These are phyloP conservation scores for Ylistrum balloti DNA, from an alignment of 1,140 invertebrate species.

Conservation along the genomic window DNA sequence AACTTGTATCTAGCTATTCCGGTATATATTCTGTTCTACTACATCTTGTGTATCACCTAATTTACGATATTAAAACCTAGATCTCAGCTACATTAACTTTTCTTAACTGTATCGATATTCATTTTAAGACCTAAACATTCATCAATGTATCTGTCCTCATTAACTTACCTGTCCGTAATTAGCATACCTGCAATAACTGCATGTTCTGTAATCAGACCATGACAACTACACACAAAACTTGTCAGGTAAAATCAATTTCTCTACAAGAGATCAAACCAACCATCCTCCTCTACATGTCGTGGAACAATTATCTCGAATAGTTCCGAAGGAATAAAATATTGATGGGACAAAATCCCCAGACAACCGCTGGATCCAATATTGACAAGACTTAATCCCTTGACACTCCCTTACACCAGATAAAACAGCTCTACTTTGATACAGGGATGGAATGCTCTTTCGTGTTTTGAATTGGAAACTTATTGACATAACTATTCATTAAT, in stretches of 20 bases:
- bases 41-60: too few species aligned
- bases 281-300: background rate
- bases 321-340: background rate
- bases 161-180: constrained; percentile 5
- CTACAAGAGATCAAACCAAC: constrained; percentile 27
- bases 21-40: too few species aligned
- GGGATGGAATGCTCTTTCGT: background rate
- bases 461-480: background rate
- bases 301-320: background rate
- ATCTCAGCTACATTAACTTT: background rate
- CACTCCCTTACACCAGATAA: background rate
- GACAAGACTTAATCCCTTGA: background rate
- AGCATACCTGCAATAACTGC: background rate
- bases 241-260: background rate
- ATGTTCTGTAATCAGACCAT: background rate
- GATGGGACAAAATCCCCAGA: background rate
- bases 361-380: background rate
- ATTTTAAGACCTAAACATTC: background rate
- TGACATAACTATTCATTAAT: background rate
- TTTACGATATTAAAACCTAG: too few species aligned
- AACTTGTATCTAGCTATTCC: too few species aligned
- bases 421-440: background rate
- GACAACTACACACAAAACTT: background rate
- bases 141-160: background rate
- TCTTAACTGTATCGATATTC: background rate